Base-by-base conservation (phyloP, 2,888 invertebrate genomes). In the Hyposoter didymator region DNA sequence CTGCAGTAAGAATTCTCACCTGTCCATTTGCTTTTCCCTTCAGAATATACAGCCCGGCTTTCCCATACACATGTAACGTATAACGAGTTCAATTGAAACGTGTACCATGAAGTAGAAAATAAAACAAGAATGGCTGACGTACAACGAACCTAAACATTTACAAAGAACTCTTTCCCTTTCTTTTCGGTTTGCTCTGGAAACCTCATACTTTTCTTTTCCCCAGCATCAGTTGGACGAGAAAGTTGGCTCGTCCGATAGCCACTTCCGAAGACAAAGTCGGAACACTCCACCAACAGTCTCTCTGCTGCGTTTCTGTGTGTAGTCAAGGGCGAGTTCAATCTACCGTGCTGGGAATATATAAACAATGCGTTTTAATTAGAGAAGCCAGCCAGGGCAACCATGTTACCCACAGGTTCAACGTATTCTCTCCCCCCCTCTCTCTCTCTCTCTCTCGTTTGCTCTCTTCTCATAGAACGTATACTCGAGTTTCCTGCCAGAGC, bases 301-400 rank as follows among this genome's bases (percentile, higher is more conserved):
- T 47, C 14, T 47, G n/a, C 7, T 75, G 47, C 35, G 59, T 14
- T n/a, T 19, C 28, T 39, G 19, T 17, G 43, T 49, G 85, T 43
- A 70, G 64, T 80, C 73, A 49, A 55, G 47, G 79, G 66, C 72
- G 79, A 75, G 82, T 78, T 82, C 82, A 85, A 85, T 74, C 75
- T 73, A 88, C 86, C 90, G 90, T 92, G 92, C 90, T 82, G 88
- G 89, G 93, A 93, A 93, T 93, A 93, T 80, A 86, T 91, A 92
- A 92, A 93, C 92, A 93, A 92, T 92, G 93, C 90, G 92, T 93
- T 93, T 93, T 93, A 93, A 93, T 93, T 93, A 93, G 92, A 91
- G 89, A 83, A 86, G 85, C 80, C 85, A 81, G 78, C 67, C 72
- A 52, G 47, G 49, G 80, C 67, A 62, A 76, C 69, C 49, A 49